Conservation (phyloP, 2,888 invertebrate species). For the Heterodera filipjevi region DNA sequence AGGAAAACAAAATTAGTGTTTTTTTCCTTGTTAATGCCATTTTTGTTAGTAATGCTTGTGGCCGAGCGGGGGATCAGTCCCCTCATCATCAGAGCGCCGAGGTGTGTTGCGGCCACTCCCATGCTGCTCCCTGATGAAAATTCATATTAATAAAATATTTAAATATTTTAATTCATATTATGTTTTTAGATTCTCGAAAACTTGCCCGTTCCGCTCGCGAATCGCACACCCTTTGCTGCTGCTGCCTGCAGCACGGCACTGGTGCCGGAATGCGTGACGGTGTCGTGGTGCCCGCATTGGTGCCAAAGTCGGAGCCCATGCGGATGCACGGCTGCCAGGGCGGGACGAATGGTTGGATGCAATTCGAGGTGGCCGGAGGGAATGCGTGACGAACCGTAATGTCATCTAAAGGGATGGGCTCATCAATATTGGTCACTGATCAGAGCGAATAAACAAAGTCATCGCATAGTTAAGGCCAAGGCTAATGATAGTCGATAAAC, state of each 20-base stretch:
- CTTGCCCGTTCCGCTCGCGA: slow-evolving; percentile 3
- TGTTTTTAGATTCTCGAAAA: not conserved
- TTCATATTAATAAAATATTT: no score
- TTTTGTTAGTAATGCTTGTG: no score
- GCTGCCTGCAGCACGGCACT: no score
- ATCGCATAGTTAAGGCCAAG: no score
- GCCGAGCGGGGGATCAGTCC: no score
- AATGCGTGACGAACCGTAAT: slow-evolving; percentile 36
- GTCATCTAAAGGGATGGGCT: slow-evolving; percentile 10
- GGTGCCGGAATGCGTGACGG: slow-evolving; percentile 8
- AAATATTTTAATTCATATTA: no score
- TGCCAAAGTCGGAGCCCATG: slow-evolving; percentile 20
- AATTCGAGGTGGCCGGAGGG: slow-evolving; percentile 35
- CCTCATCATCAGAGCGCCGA: not conserved
- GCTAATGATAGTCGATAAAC: no score
- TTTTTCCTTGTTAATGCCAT: no score
- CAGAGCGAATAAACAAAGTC: no score
- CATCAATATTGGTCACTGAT: not conserved
- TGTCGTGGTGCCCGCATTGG: not conserved
- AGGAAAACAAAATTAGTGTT: no score
- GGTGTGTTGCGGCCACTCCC: slow-evolving; percentile 6
- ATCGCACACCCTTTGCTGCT: slow-evolving; percentile 9
- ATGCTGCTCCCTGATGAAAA: not conserved
- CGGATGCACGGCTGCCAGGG: slow-evolving; percentile 51
- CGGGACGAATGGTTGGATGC: slow-evolving; percentile 35